Evolutionary conservation across 2,797 vertebrate genomes (phyloP).

Genomic region (Macropus fuliginosus): DNA sequence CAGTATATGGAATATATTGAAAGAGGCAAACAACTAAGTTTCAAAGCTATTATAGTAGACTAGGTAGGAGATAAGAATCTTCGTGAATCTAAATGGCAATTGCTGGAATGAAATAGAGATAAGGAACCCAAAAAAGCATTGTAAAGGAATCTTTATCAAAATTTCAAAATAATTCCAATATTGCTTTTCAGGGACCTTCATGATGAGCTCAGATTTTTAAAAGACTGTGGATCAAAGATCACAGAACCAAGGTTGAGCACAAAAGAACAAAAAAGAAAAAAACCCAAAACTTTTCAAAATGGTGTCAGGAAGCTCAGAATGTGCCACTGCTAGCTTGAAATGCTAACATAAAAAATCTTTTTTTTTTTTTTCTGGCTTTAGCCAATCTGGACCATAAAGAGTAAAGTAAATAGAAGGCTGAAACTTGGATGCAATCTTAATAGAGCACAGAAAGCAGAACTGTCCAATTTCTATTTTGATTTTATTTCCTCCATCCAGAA

Average conservation of each 20-base stretch:
- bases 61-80: not conserved
- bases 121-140: not conserved
- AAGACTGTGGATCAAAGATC: not conserved
- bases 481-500: not conserved
- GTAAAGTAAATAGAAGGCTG: not conserved
- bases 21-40: not conserved
- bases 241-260: not conserved
- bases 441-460: not conserved
- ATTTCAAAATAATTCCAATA: not conserved
- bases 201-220: not conserved
- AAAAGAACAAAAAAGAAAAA: not conserved
- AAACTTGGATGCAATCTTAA: not conserved
- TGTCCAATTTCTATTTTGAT: not conserved
- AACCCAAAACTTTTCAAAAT: not conserved
- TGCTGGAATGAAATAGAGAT: not conserved
- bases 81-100: not conserved
- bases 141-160: not conserved
- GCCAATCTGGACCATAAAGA: not conserved
- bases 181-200: not conserved
- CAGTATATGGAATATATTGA: not conserved
- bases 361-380: not conserved
- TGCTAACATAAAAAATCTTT: not conserved
- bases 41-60: not conserved
- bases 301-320: not conserved
- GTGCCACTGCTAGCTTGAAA: not conserved